Conservation (phyloP, 2,888 invertebrate species). For the Mongoloraphidia duomilia region DNA sequence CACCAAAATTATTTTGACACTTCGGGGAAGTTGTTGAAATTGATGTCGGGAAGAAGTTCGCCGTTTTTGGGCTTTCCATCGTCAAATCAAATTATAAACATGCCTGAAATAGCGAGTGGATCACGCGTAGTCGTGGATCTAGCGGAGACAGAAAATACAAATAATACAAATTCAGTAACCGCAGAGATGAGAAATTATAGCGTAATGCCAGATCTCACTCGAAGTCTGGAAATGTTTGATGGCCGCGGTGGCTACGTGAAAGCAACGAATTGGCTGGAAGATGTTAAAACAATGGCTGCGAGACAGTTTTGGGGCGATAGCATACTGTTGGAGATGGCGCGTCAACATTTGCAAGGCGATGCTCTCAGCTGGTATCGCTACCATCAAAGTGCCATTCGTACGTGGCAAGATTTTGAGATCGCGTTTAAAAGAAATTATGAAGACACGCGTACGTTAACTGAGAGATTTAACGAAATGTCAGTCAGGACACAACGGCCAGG, state of each 20-base stretch:
- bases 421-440: background rate
- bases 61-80: too few relatives aligned
- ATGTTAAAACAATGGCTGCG: slow-evolving; percentile 1
- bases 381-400: background rate
- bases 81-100: too few relatives aligned
- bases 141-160: too few relatives aligned
- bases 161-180: too few relatives aligned
- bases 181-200: background rate
- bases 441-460: too few relatives aligned
- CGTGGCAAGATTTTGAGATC: background rate
- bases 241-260: background rate
- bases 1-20: too few relatives aligned
- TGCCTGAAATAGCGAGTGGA: too few relatives aligned
- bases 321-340: slow-evolving; percentile 4
- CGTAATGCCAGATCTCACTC: slow-evolving; percentile 4
- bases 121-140: too few relatives aligned
- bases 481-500: background rate
- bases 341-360: slow-evolving; percentile 1
- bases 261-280: too few relatives aligned
- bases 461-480: too few relatives aligned
- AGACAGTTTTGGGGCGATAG: slow-evolving; percentile 5
- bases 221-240: background rate
- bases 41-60: too few relatives aligned
- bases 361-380: slow-evolving; percentile 2
- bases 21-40: too few relatives aligned